Evolutionary conservation across 2,888 invertebrate species (phyloP).

Genomic region (Apotomis capreana): DNA sequence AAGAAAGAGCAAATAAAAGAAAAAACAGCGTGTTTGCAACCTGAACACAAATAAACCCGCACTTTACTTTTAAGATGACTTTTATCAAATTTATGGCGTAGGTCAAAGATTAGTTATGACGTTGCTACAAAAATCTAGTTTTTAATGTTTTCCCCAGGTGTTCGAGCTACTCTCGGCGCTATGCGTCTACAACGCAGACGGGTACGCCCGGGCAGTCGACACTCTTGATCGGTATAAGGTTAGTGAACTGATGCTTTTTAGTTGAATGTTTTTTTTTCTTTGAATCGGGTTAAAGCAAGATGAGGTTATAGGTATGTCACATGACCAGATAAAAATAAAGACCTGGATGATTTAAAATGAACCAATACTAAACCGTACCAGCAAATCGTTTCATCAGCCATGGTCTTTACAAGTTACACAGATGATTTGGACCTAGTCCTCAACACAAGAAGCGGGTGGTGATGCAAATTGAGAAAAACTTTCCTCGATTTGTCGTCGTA

Average conservation of each 20-base stretch:
- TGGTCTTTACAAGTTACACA: too few species aligned
- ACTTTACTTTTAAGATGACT: neutral
- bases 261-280: neutral
- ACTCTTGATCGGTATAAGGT: conserved; percentile 97
- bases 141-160: conserved; percentile 76
- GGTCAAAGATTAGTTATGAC: neutral
- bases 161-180: conserved; percentile 97
- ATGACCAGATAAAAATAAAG: too few species aligned
- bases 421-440: too few species aligned
- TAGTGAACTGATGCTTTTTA: conserved; percentile 41
- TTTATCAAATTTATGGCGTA: conserved; percentile 9
- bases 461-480: too few species aligned
- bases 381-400: too few species aligned
- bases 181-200: conserved; percentile 96
- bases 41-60: neutral
- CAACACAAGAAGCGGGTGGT: too few species aligned
- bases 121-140: neutral
- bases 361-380: too few species aligned
- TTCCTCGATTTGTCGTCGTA: too few species aligned
- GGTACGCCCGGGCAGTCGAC: conserved; percentile 93
- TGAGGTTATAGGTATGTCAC: too few species aligned
- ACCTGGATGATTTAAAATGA: too few species aligned
- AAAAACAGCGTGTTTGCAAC: neutral
- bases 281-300: neutral
- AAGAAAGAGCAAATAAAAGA: too few species aligned